A percentile compares a stretch with the other conserved stretches of the same genome.
phyloP scores from a whole-genome alignment of 2,888 invertebrate species.

The Leucoma salicis region DNA sequence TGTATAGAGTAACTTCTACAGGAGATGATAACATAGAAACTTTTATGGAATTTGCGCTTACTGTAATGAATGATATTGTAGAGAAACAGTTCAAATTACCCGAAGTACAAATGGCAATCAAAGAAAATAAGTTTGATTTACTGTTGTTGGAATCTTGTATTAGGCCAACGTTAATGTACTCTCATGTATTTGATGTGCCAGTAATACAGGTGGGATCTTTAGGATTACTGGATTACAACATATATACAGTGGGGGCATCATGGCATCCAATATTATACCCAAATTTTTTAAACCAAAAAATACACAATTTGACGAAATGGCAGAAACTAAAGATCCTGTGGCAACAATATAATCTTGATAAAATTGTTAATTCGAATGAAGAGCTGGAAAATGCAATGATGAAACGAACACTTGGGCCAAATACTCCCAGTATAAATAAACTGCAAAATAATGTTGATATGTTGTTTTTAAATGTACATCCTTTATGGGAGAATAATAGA shows the following conservation, averaged over 20 bases:
- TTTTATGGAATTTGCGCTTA: neutral
- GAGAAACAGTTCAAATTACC: neutral
- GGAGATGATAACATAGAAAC: neutral
- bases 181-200: constrained; percentile 46
- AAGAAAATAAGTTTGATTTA: constrained; percentile 32
- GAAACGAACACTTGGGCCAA: constrained; percentile 31
- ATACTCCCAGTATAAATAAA: constrained; percentile 16
- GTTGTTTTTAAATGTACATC: constrained; percentile 44
- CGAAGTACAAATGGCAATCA: constrained; percentile 10
- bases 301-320: constrained; percentile 36
- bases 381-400: constrained; percentile 25
- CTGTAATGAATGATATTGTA: neutral
- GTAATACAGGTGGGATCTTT: constrained; percentile 51
- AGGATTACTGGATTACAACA: constrained; percentile 23
- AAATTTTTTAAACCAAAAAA: constrained; percentile 13
- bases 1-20: neutral
- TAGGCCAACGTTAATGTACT: constrained; percentile 33
- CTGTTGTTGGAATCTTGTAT: constrained; percentile 43
- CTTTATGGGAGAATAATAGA: constrained; percentile 44
- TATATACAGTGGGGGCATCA: constrained; percentile 34
- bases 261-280: constrained; percentile 44
- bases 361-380: constrained; percentile 8
- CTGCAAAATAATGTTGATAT: constrained; percentile 37
- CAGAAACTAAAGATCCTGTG: constrained; percentile 38
- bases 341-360: constrained; percentile 7